Evolutionary conservation across 30 jellyfish, hydroid and myxozoan genomes (phyloP), one percentile per base, ranked within the genome.

Genomic region (Catostylus mosaicus): DNA sequence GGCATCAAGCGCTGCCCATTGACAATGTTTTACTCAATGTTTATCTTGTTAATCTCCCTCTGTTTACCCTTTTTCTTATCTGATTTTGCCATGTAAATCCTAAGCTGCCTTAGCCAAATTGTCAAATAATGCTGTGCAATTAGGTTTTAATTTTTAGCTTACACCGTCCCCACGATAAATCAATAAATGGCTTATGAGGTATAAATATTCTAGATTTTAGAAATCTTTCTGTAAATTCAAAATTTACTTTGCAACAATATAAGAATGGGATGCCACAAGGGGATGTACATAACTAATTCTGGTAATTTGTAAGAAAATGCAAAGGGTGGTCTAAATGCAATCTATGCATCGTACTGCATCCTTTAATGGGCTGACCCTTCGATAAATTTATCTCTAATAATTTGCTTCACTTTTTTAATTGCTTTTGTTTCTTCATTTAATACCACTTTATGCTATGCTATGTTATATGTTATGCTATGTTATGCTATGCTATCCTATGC

Each of bases 81-180:
- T 66, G 51, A 66, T 66, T 66, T 66, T 43, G 59, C 10, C 78
- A 34, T 30, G 78, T 32, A 66, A 66, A 66, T 66, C 59, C 30
- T 33, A 66, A 66, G 11, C 50, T 66, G 29, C 59, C 78, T 66
- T 66, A 30, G 59, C 50, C 78, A 43, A 66, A 66, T 66, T 66
- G 32, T 66, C 78, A 30, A 33, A 66, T 37, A 66, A 66, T 52
- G 29, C 67, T 52, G 67, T 52, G 23, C 30, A 10, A 52, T 52
- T n/a, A 52, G 19, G 67, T 3, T 16, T n/a, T 52, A 7, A 52
- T 3, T 10, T 52, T n/a, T 3, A 52, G 26, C 67, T 10, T 16
- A 10, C 67, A 52, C 7, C 30, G 19, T 52, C 67, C 29, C 29
- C 67, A 4, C 3, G 67, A n/a, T 52, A 52, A 52, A 52, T 52